Evolutionary conservation across 2,888 invertebrate species (phyloP).

Genomic region (Caenorhabditis auriculariae): DNA sequence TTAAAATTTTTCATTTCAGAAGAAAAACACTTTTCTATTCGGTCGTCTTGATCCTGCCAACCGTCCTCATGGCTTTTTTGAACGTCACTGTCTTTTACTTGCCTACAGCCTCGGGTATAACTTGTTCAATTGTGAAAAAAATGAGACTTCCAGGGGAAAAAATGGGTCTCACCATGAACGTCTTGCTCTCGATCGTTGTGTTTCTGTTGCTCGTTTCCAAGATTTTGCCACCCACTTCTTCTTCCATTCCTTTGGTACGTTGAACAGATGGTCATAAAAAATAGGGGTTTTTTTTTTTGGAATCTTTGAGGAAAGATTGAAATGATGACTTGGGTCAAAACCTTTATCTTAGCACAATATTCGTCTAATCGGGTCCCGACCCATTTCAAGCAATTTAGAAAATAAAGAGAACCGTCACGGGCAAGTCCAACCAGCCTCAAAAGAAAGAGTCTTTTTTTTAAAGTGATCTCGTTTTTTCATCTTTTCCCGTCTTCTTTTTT

Average conservation of each 20-base stretch:
- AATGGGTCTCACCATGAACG: slow-evolving; percentile 78
- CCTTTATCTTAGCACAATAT: no score
- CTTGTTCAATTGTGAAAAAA: not conserved
- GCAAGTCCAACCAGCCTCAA: no score
- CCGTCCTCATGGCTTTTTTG: slow-evolving; percentile 96
- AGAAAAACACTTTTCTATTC: slow-evolving; percentile 98
- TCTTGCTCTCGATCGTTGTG: slow-evolving; percentile 98
- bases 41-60: slow-evolving; percentile 96
- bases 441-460: no score
- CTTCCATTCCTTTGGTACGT: slow-evolving; percentile 79
- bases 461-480: no score
- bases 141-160: slow-evolving; percentile 68
- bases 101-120: slow-evolving; percentile 87
- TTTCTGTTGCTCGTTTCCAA: slow-evolving; percentile 96
- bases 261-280: not conserved
- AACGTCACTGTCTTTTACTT: slow-evolving; percentile 97
- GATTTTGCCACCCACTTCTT: slow-evolving; percentile 96
- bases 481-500: no score
- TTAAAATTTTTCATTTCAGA: slow-evolving; percentile 67
- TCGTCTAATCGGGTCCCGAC: no score
- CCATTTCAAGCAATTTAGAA: no score
- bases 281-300: not conserved
- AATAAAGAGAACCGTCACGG: no score
- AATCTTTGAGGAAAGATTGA: not conserved
- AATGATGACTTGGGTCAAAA: no score